Base-by-base conservation (phyloP, 2,113 vertebrate species). In the Probosciger aterrimus region DNA sequence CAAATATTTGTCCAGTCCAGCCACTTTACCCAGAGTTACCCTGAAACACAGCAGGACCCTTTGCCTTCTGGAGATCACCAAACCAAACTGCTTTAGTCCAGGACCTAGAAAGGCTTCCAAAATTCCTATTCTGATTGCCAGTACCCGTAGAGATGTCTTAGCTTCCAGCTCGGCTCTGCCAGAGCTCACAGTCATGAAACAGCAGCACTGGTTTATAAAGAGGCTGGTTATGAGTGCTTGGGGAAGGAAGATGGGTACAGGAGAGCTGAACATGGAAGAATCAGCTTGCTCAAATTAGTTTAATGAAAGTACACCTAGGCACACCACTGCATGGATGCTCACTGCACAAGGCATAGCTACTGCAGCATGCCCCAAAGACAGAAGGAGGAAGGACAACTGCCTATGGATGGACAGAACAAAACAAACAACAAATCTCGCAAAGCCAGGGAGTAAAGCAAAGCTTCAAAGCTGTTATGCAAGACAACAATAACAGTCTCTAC, bases 381-480 rank as follows among this genome's bases (percentile, higher is more conserved):
- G 53, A 44, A 92, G 70, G 10, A 70, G 22, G 85, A 92, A 88
- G 25, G 64, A 86, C 68, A 80, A 46, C 37, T 79, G 50, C 19
- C 55, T 71, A 39, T 8, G 47, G 71, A 86, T 3, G 2, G 47
- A 68, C 49, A 43, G 24, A 69, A 41, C 41, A 88, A 85, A 95
- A 62, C 63, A 81, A 95, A 86, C 57, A n/a, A 73, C 47, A 77
- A 88, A 86, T 33, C 37, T 13, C 74, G 49, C 37, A 50, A 83
- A 71, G 60, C 50, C 55, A 60, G 7, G 49, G 80, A 95, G 69
- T 62, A 86, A 88, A 94, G 7, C 59, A 55, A 88, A 77, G 68
- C 80, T 90, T 88, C 82, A 89, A 92, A 92, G 71, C 43, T 75
- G 46, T 81, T 93, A 80, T 13, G 59, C 71, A 96, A 94, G 82